Conservation (phyloP, 1,140 invertebrate genomes). For the Drosophila orena region DNA sequence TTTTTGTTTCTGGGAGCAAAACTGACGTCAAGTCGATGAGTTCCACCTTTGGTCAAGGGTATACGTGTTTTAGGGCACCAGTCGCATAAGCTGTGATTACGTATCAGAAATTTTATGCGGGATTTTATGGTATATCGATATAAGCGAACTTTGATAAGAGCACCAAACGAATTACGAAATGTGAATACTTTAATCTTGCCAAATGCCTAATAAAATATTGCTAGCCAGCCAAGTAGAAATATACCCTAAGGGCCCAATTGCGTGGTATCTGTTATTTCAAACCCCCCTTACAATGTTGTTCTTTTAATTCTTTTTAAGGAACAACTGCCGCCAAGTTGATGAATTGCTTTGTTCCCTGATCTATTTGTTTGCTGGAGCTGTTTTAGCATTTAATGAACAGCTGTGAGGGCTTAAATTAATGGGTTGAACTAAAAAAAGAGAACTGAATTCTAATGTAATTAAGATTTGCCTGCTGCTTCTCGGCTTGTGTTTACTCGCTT, state of each 20-base stretch:
- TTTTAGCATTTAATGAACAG: constrained; percentile 46
- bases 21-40: constrained; percentile 34
- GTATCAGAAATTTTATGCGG: constrained; percentile 2
- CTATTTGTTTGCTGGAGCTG: constrained; percentile 6
- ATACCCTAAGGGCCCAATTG: neutral
- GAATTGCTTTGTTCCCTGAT: constrained; percentile 10
- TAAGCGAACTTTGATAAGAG: neutral
- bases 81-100: constrained; percentile 2
- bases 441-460: constrained; percentile 18
- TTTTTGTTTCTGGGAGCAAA: constrained; percentile 18
- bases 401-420: constrained; percentile 15
- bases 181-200: neutral
- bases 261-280: constrained; percentile 6
- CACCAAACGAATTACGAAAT: neutral
- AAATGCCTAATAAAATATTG: neutral
- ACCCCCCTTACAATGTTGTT: neutral
- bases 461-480: constrained; percentile 9
- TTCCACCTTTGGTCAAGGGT: neutral
- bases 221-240: neutral
- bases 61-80: constrained; percentile 2
- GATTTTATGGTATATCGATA: neutral
- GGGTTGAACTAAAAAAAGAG: neutral
- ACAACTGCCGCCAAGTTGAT: constrained; percentile 7
- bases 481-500: neutral
- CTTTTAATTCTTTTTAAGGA: neutral